Percentiles rank a stretch among this genome's conserved stretches.
phyloP scores from a whole-genome alignment of 2,113 vertebrate genomes.

The Regulus satrapa region DNA sequence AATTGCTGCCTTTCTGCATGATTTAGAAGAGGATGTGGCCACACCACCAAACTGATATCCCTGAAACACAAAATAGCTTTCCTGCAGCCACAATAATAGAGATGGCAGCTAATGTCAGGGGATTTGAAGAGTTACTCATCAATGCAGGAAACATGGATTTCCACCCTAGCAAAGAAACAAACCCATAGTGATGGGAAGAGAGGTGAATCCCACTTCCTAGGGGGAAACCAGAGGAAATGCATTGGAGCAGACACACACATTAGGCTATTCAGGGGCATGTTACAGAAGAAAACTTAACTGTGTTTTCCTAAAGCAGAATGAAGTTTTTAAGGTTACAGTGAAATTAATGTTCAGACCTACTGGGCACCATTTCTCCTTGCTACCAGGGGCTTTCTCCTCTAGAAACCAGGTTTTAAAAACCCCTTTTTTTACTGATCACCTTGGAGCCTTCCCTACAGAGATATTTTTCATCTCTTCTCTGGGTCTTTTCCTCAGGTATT shows the following conservation, averaged over 20 bases:
- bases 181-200: neutral
- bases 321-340: neutral
- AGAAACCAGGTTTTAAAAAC: neutral
- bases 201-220: neutral
- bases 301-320: neutral
- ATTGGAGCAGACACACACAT: neutral
- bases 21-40: constrained; percentile 4
- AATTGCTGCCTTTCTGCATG: neutral
- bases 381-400: neutral
- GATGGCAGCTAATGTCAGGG: neutral
- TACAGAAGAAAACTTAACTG: neutral
- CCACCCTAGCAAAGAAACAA: neutral
- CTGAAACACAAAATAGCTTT: neutral
- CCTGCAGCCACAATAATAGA: neutral
- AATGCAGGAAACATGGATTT: neutral
- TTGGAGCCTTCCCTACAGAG: neutral
- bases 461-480: neutral
- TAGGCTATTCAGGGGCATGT: neutral
- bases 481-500: neutral
- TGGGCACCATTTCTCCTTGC: neutral
- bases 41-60: neutral
- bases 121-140: neutral
- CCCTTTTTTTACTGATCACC: neutral
- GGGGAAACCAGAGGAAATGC: neutral
- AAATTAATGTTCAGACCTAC: neutral